A percentile compares a stretch with the other conserved stretches of the same genome.
Evolutionary conservation across 2,888 invertebrate genomes (phyloP).

Genomic region (Polydrusus tereticollis): DNA sequence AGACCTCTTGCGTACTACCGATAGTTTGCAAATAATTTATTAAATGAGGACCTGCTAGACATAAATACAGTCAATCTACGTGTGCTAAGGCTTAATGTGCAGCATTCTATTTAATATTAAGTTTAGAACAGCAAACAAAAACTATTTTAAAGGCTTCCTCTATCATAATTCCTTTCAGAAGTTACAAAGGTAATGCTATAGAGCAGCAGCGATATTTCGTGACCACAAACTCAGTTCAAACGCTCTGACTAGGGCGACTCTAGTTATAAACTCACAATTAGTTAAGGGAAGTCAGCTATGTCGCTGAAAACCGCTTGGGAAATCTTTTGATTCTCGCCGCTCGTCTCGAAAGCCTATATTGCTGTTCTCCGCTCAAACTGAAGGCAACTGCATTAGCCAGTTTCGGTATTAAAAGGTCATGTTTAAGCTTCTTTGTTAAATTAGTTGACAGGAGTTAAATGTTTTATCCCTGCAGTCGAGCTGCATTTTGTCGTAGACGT

Average conservation of each 20-base stretch:
- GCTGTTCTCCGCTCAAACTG: constrained; percentile 17
- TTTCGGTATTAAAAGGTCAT: constrained; percentile 29
- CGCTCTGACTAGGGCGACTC: constrained; percentile 49
- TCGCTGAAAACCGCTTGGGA: constrained; percentile 60
- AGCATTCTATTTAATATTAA: no score
- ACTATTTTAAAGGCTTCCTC: no score
- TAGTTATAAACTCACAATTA: constrained; percentile 62
- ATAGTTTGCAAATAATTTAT: no score
- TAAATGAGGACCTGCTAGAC: no score
- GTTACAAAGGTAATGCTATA: no score
- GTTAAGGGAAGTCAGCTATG: constrained; percentile 60
- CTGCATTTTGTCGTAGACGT: not conserved
- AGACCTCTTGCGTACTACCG: no score
- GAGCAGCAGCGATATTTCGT: no score
- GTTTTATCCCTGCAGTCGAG: not conserved
- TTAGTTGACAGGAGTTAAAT: not conserved
- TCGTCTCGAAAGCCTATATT: constrained; percentile 9
- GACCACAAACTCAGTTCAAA: constrained; percentile 20
- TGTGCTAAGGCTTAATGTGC: no score
- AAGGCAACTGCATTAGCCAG: constrained; percentile 27
- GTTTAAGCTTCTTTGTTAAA: constrained; percentile 20
- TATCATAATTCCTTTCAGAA: no score
- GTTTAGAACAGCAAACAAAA: no score
- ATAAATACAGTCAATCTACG: no score
- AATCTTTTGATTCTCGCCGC: constrained; percentile 59